Base-by-base conservation (phyloP, 1,140 invertebrate species). In the Drosophila malerkotliana region DNA sequence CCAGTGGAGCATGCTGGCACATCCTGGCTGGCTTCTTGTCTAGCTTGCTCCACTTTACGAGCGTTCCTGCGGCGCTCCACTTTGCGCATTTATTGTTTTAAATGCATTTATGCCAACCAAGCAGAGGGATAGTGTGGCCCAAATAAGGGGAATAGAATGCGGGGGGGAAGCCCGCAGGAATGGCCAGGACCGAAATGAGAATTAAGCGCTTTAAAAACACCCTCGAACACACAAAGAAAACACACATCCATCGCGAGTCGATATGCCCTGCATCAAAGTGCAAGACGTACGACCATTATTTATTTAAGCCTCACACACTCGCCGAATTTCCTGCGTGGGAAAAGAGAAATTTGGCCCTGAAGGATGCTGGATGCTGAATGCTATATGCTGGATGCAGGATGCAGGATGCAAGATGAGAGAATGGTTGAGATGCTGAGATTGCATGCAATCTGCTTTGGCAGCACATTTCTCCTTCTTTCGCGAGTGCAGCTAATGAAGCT, bases 361-460 rank as follows among this genome's bases (percentile, higher is more conserved):
- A 71, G 68, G 63, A 54, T 52, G 54, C 14, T 15, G 41, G 21
- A 21, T 21, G 3, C 21, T 21, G 21, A 4, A 14, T 41, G 39
- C 21, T 3, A 2, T 0, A 14, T 41, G 39, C 7, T 4, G 2
- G 41, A 15, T 44, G 41, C 14, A 2, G 41, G 41, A 44, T 44
- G 41, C 14, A 14, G 4, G 39, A 14, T 41, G 41, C 6, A 44
- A n/a, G 41, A 44, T 15, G 10, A 18, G 26, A 8, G 15, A 28
- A 52, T 44, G 57, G 53, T 15, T 67, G 71, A 51, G 34, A 63
- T 51, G 60, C 79, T 82, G 83, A 88, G 79, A 88, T 88, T 88
- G 84, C 83, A 88, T 77, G 87, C 79, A 83, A 89, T 89, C 68
- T 77, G 76, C 83, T 62, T 69, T 83, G 72, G 68, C 79, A 88